A percentile compares a stretch with the other conserved stretches of the same genome.
Conservation (phyloP, 2,888 invertebrate genomes). For the Hydriomena furcata region DNA sequence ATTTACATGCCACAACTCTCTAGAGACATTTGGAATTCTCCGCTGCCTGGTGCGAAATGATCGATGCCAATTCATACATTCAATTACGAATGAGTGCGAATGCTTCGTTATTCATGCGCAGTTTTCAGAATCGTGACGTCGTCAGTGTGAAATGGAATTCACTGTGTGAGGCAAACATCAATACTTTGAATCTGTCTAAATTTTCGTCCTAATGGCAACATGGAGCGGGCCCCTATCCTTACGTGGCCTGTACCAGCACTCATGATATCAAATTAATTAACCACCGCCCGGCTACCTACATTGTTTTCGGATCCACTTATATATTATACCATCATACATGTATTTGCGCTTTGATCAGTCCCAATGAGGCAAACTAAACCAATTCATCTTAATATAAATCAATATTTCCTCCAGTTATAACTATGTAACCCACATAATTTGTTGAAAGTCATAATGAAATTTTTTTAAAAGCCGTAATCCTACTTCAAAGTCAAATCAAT, state of each 20-base stretch:
- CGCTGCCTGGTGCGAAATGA: constrained; percentile 60
- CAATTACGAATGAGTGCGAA: constrained; percentile 57
- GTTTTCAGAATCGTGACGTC: constrained; percentile 16
- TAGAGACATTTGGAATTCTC: constrained; percentile 43
- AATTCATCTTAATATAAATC: too few relatives aligned
- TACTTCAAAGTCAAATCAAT: too few relatives aligned
- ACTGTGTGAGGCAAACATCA: constrained; percentile 32
- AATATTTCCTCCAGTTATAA: too few relatives aligned
- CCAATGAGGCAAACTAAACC: too few relatives aligned
- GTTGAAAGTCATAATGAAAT: too few relatives aligned
- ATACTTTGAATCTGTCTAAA: constrained; percentile 33
- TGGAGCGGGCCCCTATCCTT: constrained; percentile 31
- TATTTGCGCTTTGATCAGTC: too few relatives aligned
- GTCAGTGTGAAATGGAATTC: constrained; percentile 31
- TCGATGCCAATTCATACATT: constrained; percentile 57
- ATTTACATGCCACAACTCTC: constrained; percentile 29
- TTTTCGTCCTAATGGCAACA: constrained; percentile 37
- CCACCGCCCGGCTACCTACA: constrained; percentile 21
- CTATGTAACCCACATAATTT: too few relatives aligned
- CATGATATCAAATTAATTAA: constrained; percentile 41
- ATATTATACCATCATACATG: too few relatives aligned
- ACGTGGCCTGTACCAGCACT: constrained; percentile 31
- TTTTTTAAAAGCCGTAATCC: too few relatives aligned
- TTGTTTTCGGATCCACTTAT: constrained; percentile 18
- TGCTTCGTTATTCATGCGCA: constrained; percentile 50